These are phyloP conservation scores for Esox masquinongy DNA, from an alignment of 2,797 vertebrate genomes.

Conservation along the genomic window DNA sequence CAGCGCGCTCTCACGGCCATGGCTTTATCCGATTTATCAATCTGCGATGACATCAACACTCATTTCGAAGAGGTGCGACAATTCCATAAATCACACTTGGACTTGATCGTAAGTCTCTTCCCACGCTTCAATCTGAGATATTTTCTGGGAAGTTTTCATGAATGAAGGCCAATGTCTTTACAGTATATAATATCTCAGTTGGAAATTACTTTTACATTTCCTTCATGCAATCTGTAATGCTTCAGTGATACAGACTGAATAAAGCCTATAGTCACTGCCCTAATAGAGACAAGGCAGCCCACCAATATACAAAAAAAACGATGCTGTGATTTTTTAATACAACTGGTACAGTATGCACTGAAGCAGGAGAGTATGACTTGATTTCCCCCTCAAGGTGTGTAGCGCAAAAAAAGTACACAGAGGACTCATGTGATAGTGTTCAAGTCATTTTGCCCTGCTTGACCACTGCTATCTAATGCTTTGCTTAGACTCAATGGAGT, in stretches of 20 bases:
- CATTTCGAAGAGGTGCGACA: no score
- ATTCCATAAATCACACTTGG: no score
- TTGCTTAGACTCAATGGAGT: background rate
- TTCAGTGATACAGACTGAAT: background rate
- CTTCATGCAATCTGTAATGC: no score
- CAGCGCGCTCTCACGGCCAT: no score
- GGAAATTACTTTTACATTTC: no score
- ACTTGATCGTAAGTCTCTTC: no score
- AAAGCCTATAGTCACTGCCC: background rate
- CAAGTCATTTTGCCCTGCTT: slow-evolving; percentile 19
- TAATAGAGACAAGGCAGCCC: background rate
- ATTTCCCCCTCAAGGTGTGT: background rate
- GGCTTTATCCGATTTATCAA: no score
- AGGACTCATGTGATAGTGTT: slow-evolving; percentile 50
- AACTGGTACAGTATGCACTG: slow-evolving; percentile 22
- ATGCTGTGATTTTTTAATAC: background rate
- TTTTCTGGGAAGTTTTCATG: no score
- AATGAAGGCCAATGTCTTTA: no score
- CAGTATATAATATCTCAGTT: no score
- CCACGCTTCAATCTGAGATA: no score
- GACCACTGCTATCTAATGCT: background rate
- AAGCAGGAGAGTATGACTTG: background rate
- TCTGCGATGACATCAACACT: no score
- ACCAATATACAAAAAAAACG: slow-evolving; percentile 45
- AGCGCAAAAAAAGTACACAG: slow-evolving; percentile 29